A percentile compares a stretch with the other conserved stretches of the same genome.
phyloP scores from a whole-genome alignment of 2,113 vertebrate species.

The Melierax canorus region DNA sequence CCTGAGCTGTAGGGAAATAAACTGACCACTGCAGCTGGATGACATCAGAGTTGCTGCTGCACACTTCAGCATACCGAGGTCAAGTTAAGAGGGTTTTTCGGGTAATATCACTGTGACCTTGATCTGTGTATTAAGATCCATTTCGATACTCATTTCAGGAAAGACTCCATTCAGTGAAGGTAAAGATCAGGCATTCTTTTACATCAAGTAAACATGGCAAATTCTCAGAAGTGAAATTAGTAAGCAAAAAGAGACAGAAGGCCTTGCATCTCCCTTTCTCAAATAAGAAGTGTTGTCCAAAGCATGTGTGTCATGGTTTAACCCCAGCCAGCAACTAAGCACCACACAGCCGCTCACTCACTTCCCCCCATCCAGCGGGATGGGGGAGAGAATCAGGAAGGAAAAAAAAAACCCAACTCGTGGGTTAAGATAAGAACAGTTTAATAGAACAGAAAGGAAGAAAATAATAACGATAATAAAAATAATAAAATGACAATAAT shows the following conservation, averaged over 20 bases:
- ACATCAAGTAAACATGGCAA: fast-evolving
- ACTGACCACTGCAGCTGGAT: background rate
- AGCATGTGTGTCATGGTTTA: background rate
- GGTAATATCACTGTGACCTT: background rate
- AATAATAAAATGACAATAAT: too few relatives aligned
- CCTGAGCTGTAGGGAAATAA: background rate
- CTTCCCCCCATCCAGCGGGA: too few relatives aligned
- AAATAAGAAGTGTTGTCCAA: background rate
- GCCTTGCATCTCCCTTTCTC: background rate
- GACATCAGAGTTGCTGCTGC: background rate
- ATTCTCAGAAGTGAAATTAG: background rate
- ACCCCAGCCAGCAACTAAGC: too few relatives aligned
- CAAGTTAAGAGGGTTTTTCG: background rate
- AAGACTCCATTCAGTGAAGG: background rate
- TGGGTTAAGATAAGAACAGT: too few relatives aligned
- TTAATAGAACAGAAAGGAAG: too few relatives aligned
- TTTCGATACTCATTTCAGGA: background rate
- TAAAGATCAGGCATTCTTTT: background rate
- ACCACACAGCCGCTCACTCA: too few relatives aligned
- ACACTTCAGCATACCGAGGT: background rate
- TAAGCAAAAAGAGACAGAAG: background rate
- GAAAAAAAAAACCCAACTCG: too few relatives aligned
- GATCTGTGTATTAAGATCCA: background rate
- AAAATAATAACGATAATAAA: too few relatives aligned
- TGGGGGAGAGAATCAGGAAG: too few relatives aligned